These are phyloP conservation scores for Heliocidaris tuberculata DNA, from an alignment of 35 echinoderm and acorn worm species.

Conservation along the genomic window DNA sequence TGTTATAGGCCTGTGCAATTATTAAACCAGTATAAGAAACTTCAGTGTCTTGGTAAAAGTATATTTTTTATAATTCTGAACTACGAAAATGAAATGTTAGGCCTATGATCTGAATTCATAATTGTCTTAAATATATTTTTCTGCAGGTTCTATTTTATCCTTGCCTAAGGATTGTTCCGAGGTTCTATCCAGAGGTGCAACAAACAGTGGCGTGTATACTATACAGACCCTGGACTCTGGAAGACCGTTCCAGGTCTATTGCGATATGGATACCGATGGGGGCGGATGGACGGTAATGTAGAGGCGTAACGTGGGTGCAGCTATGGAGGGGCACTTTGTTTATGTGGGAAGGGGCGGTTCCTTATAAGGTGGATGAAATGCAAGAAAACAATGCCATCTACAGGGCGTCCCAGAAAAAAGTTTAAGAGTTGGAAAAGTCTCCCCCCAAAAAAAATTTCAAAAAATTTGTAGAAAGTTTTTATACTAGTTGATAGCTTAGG, in stretches of 20 bases:
- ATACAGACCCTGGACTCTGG: constrained; percentile 58
- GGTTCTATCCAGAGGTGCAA: constrained; percentile 40
- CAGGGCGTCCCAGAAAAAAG: too few relatives aligned
- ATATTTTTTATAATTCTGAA: too few relatives aligned
- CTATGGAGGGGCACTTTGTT: background rate
- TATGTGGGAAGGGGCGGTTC: background rate
- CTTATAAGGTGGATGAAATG: background rate
- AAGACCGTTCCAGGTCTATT: constrained; percentile 63
- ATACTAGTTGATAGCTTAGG: too few relatives aligned
- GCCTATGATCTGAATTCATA: too few relatives aligned
- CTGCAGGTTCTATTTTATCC: constrained; percentile 18
- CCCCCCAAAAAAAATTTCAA: too few relatives aligned
- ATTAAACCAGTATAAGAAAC: too few relatives aligned
- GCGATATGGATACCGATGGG: constrained; percentile 77
- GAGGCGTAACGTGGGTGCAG: too few relatives aligned
- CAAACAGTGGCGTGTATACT: constrained; percentile 55
- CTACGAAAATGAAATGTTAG: too few relatives aligned
- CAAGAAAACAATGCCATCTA: background rate
- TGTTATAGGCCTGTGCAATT: too few relatives aligned
- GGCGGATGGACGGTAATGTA: constrained; percentile 81
- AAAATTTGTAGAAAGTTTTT: too few relatives aligned
- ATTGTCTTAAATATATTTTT: background rate
- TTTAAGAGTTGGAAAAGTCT: too few relatives aligned
- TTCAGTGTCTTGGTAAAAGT: too few relatives aligned
- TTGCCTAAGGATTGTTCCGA: constrained; percentile 63